phyloP scores from a whole-genome alignment of 2,797 vertebrate genomes.

The Manis javanica region DNA sequence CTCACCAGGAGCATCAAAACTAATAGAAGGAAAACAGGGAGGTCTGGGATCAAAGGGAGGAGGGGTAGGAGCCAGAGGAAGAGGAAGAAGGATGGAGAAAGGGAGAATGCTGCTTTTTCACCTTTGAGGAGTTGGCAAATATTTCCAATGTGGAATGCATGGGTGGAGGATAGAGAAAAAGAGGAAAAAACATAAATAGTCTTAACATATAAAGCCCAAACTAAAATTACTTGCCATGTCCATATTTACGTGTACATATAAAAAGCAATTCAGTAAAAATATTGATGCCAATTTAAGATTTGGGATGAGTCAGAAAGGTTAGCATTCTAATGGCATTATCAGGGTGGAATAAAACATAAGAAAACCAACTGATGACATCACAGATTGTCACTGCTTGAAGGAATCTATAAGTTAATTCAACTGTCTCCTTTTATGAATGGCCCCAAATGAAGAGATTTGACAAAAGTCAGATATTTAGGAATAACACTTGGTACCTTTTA shows the following conservation, averaged over 20 bases:
- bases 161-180: background rate
- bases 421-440: background rate
- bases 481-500: background rate
- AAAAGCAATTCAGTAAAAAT: background rate
- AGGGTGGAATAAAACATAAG: background rate
- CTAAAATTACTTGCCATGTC: background rate
- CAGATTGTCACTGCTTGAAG: background rate
- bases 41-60: background rate
- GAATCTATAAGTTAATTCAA: background rate
- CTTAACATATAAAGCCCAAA: background rate
- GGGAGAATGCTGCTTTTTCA: background rate
- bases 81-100: background rate
- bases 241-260: background rate
- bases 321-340: background rate
- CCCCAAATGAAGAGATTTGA: background rate
- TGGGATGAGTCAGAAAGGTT: background rate
- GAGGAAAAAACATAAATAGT: background rate
- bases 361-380: background rate
- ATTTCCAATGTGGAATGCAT: background rate
- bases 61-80: background rate
- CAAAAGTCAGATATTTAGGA: background rate
- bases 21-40: background rate
- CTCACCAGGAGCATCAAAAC: background rate
- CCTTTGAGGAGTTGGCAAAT: background rate
- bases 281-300: background rate